Percentiles rank a stretch among this genome's conserved stretches.
Evolutionary conservation across 1,140 invertebrate species (phyloP).

Genomic region (Apis florea): DNA sequence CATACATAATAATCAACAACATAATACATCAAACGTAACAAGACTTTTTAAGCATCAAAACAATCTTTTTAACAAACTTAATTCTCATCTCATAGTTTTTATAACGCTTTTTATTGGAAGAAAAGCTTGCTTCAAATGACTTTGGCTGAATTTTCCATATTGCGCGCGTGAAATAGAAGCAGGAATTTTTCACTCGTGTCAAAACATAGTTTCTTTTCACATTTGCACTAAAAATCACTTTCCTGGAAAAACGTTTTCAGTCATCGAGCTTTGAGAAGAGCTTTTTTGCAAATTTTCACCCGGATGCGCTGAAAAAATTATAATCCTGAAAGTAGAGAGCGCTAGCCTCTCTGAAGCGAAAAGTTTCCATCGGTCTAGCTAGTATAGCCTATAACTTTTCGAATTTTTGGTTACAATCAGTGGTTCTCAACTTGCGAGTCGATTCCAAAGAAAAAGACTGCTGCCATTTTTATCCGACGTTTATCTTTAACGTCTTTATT

Average conservation of each 20-base stretch:
- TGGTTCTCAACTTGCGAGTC: background rate
- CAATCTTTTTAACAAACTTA: too few species aligned
- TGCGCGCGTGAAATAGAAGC: background rate
- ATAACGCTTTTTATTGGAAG: too few species aligned
- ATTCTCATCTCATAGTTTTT: too few species aligned
- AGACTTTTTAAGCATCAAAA: too few species aligned
- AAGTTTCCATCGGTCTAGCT: background rate
- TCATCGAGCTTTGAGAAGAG: too few species aligned
- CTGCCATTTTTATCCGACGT: too few species aligned
- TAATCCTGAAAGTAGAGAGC: conserved; percentile 11
- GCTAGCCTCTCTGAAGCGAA: conserved; percentile 1
- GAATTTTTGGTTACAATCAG: background rate
- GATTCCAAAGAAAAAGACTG: background rate
- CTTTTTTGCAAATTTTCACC: background rate
- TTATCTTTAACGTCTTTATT: too few species aligned
- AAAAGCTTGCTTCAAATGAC: background rate
- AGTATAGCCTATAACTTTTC: background rate
- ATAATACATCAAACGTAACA: too few species aligned
- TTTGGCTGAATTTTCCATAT: background rate
- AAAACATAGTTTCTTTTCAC: background rate
- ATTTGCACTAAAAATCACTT: background rate
- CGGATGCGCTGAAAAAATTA: background rate
- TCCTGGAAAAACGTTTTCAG: background rate
- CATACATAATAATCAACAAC: too few species aligned
- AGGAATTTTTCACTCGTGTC: background rate